Evolutionary conservation across 2,888 invertebrate species (phyloP).

Genomic region (Athalia rosae): DNA sequence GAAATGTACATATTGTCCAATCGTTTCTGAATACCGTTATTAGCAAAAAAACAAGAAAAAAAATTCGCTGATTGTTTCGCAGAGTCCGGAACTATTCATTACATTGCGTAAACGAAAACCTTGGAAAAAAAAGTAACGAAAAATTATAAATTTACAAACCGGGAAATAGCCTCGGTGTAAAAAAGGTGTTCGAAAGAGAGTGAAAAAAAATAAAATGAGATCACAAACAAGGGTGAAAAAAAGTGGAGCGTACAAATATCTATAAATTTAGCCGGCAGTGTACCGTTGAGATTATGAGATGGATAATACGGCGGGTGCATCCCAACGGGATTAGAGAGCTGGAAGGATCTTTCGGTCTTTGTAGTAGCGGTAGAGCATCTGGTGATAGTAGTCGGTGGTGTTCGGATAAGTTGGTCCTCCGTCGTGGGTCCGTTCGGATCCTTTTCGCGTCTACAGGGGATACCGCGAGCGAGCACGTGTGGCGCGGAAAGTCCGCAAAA

Average conservation of each 20-base stretch:
- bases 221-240: slow-evolving; percentile 22
- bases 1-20: too few species aligned
- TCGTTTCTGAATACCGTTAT: too few species aligned
- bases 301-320: not conserved
- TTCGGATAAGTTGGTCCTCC: not conserved
- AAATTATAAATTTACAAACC: too few species aligned
- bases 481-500: slow-evolving; percentile 43
- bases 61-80: too few species aligned
- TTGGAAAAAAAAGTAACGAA: too few species aligned
- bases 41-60: too few species aligned
- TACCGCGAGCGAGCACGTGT: not conserved
- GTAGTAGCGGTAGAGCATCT: not conserved
- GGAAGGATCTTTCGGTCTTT: slow-evolving; percentile 5
- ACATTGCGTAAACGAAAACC: too few species aligned
- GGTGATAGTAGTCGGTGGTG: not conserved
- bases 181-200: not conserved
- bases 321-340: not conserved
- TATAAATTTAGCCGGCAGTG: slow-evolving; percentile 3
- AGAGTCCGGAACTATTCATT: too few species aligned
- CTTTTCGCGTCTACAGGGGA: slow-evolving; percentile 4
- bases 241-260: not conserved
- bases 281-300: slow-evolving; percentile 8
- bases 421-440: slow-evolving; percentile 9
- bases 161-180: too few species aligned
- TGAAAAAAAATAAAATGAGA: slow-evolving; percentile 38